Evolutionary conservation across 1,140 invertebrate species (phyloP).

Genomic region (honey bee (Apis mellifera)): Amel_HAv3.1 CM009938.2:10845001-10845500

Average conservation of each 20-base stretch:
- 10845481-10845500: not conserved
- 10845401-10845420: not conserved
- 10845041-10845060: conserved; percentile 41
- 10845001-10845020: conserved; percentile 35
- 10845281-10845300: not conserved
- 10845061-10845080: conserved; percentile 39
- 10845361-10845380: not conserved
- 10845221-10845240: not conserved
- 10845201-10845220: not conserved
- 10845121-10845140: too few species aligned
- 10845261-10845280: not conserved
- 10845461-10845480: not conserved
- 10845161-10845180: not conserved
- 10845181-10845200: conserved; percentile 1
- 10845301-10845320: not conserved
- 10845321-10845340: not conserved
- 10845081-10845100: conserved; percentile 12
- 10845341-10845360: not conserved
- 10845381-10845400: conserved; percentile 10
- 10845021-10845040: conserved; percentile 14
- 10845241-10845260: not conserved
- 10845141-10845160: conserved; percentile 14
- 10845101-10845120: too few species aligned
- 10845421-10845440: not conserved
- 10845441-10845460: not conserved